Evolutionary conservation across 2,797 vertebrate genomes (phyloP).

Genomic region (Poecilia velifera): DNA sequence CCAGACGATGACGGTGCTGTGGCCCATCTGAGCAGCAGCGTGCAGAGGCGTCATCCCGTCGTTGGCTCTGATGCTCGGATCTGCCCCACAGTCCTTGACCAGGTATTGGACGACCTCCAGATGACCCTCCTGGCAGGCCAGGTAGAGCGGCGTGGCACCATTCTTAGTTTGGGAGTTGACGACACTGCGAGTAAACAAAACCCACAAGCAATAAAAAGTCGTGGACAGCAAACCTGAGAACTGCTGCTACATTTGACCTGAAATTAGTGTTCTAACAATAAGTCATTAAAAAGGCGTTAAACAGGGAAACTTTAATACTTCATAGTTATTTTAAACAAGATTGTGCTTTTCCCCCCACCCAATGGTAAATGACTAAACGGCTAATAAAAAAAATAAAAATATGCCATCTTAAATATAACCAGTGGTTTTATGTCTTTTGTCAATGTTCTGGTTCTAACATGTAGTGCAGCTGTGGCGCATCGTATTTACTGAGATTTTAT

Average conservation of each 20-base stretch:
- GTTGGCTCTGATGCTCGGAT: conserved; percentile 87
- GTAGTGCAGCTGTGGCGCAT: neutral
- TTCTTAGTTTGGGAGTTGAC: conserved; percentile 95
- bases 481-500: neutral
- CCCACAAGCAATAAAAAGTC: neutral
- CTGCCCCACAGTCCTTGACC: conserved; percentile 92
- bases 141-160: conserved; percentile 97
- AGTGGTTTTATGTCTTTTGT: neutral
- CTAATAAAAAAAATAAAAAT: neutral
- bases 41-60: conserved; percentile 97
- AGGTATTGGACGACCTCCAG: conserved; percentile 94
- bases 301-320: neutral
- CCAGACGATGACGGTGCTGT: conserved; percentile 95
- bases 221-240: neutral
- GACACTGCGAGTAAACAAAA: conserved; percentile 74
- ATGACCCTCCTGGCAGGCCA: conserved; percentile 98
- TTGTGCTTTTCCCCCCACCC: no score
- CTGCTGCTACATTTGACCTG: neutral
- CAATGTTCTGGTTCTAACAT: neutral
- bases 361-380: neutral
- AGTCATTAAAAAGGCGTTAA: neutral
- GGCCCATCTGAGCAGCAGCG: conserved; percentile 97
- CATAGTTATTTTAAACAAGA: neutral
- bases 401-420: neutral
- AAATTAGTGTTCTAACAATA: neutral